phyloP scores from a whole-genome alignment of 2,797 vertebrate genomes.

The Oryzias sinensis region DNA sequence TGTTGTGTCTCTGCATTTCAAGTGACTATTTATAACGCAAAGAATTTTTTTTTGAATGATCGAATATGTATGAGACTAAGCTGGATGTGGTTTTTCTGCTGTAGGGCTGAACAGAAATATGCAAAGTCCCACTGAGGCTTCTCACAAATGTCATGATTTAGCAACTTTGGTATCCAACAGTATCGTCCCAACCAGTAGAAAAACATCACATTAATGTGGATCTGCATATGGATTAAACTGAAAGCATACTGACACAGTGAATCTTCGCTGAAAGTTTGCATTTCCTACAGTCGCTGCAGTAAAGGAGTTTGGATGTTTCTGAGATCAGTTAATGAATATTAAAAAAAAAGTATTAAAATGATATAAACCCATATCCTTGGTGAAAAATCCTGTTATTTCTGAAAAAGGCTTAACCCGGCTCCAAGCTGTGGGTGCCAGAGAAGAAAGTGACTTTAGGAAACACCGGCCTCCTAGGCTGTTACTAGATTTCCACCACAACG shows the following conservation, averaged over 20 bases:
- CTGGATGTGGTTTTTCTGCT: constrained; percentile 8
- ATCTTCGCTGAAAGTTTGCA: constrained; percentile 1
- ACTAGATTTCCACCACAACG: background rate
- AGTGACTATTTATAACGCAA: background rate
- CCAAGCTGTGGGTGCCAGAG: background rate
- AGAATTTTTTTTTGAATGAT: background rate
- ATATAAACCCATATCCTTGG: constrained; percentile 16
- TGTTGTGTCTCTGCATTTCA: background rate
- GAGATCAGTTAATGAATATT: constrained; percentile 40
- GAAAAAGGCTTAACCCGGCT: constrained; percentile 22
- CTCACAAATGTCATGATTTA: constrained; percentile 1
- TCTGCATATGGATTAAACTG: background rate
- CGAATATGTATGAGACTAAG: constrained; percentile 1
- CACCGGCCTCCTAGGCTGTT: background rate
- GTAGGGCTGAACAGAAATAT: constrained; percentile 7
- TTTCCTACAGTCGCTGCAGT: constrained; percentile 9
- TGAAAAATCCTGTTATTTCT: constrained; percentile 4
- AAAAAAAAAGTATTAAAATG: constrained; percentile 27
- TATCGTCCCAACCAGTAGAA: background rate
- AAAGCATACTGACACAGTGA: background rate
- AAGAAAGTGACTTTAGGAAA: constrained; percentile 3
- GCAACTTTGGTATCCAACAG: background rate
- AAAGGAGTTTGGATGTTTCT: constrained; percentile 6
- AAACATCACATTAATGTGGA: background rate
- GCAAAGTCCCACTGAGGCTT: background rate